phyloP scores from a whole-genome alignment of 2,888 invertebrate genomes.

The Hermaeophaga mercurialis region DNA sequence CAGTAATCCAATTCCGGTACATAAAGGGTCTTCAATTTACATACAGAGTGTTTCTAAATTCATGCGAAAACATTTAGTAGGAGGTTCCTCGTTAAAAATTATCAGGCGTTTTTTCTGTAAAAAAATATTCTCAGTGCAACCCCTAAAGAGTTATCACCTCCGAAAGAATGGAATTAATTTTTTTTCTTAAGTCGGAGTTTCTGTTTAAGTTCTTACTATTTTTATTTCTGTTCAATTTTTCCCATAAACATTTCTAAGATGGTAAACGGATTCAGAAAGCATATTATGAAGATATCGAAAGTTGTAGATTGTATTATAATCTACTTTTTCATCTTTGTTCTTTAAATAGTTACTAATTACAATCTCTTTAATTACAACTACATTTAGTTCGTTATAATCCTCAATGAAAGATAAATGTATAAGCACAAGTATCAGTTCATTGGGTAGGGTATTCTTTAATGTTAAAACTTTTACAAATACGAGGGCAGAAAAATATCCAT shows the following conservation, averaged over 20 bases:
- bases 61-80: too few species aligned
- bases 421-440: not conserved
- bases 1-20: too few species aligned
- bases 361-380: not conserved
- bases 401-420: slow-evolving; percentile 6
- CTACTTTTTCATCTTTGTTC: not conserved
- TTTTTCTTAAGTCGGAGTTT: too few species aligned
- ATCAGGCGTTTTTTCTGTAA: too few species aligned
- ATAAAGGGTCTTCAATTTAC: too few species aligned
- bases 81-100: too few species aligned
- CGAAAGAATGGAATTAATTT: too few species aligned
- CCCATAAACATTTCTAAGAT: slow-evolving; percentile 10
- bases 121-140: too few species aligned
- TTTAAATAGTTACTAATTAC: not conserved
- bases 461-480: not conserved
- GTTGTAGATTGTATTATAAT: not conserved
- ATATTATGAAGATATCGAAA: slow-evolving; percentile 11
- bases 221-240: too few species aligned
- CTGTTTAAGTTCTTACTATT: too few species aligned
- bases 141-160: too few species aligned
- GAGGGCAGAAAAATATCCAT: not conserved
- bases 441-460: not conserved
- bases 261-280: slow-evolving; percentile 10
- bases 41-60: too few species aligned
- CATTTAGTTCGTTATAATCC: slow-evolving; percentile 1